A percentile compares a stretch with the other conserved stretches of the same genome.
phyloP scores from a whole-genome alignment of 1,140 invertebrate genomes.

The Saxidomus purpurata region DNA sequence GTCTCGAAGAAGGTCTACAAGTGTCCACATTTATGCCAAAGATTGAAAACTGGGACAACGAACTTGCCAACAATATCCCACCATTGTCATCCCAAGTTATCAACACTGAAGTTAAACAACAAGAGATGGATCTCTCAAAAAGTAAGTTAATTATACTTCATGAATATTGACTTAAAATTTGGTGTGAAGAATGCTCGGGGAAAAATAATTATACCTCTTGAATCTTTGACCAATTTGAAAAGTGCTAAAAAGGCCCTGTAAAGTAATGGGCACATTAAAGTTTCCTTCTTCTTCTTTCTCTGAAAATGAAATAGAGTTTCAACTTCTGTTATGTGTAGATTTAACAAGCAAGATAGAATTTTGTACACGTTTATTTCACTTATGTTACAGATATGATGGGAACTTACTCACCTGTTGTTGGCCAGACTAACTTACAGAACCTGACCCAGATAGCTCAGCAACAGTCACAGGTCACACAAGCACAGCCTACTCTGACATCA shows the following conservation, averaged over 20 bases:
- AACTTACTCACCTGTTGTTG: slow-evolving; percentile 35
- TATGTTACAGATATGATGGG: slow-evolving; percentile 46
- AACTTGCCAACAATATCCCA: slow-evolving; percentile 84
- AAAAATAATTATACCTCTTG: too few species aligned
- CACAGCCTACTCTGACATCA: slow-evolving; percentile 78
- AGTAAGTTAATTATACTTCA: too few species aligned
- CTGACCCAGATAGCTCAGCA: slow-evolving; percentile 41
- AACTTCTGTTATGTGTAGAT: too few species aligned
- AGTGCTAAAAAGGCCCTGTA: too few species aligned
- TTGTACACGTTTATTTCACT: too few species aligned
- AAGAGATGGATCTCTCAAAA: slow-evolving; percentile 52
- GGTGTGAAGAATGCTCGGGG: too few species aligned
- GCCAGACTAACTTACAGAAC: slow-evolving; percentile 45
- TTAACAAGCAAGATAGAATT: too few species aligned
- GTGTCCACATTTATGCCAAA: slow-evolving; percentile 78
- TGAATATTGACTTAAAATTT: too few species aligned
- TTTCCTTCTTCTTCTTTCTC: too few species aligned
- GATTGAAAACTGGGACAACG: slow-evolving; percentile 86
- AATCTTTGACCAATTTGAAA: too few species aligned
- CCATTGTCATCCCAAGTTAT: slow-evolving; percentile 41
- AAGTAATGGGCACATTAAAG: too few species aligned
- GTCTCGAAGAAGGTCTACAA: slow-evolving; percentile 43
- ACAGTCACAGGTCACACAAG: slow-evolving; percentile 20
- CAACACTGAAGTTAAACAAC: slow-evolving; percentile 58
- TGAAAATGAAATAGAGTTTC: too few species aligned